Conservation (phyloP, 2,797 vertebrate genomes). For the Lepidocolaptes lacrymiger region DNA sequence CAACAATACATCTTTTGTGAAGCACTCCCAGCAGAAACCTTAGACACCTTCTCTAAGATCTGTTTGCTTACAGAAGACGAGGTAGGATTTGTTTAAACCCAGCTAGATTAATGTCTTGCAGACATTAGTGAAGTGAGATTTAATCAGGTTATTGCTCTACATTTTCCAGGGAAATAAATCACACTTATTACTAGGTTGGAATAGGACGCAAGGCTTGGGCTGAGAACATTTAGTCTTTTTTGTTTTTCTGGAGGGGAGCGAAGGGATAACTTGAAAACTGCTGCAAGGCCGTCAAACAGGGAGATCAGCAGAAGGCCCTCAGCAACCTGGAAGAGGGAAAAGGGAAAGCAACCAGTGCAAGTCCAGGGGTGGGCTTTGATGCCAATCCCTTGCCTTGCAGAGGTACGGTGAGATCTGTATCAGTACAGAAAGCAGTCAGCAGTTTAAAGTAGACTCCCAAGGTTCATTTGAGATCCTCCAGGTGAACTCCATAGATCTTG, state of each 20-base stretch:
- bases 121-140: conserved; percentile 69
- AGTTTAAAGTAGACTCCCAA: background rate
- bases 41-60: conserved; percentile 69
- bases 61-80: conserved; percentile 71
- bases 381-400: background rate
- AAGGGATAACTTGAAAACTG: conserved; percentile 24
- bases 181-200: conserved; percentile 57
- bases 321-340: background rate
- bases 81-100: conserved; percentile 70
- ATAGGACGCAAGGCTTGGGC: conserved; percentile 4
- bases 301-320: background rate
- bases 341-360: background rate
- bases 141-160: conserved; percentile 67
- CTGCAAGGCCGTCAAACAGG: background rate
- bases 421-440: background rate
- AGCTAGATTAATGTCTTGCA: conserved; percentile 68
- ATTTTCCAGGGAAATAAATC: conserved; percentile 67
- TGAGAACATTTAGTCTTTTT: conserved; percentile 14
- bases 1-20: conserved; percentile 72
- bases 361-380: background rate
- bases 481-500: background rate
- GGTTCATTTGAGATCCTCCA: background rate
- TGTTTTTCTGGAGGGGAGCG: background rate
- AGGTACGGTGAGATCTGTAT: background rate
- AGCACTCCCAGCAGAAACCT: conserved; percentile 64